phyloP scores from a whole-genome alignment of 2,797 vertebrate genomes.

The Neosalanx taihuensis region DNA sequence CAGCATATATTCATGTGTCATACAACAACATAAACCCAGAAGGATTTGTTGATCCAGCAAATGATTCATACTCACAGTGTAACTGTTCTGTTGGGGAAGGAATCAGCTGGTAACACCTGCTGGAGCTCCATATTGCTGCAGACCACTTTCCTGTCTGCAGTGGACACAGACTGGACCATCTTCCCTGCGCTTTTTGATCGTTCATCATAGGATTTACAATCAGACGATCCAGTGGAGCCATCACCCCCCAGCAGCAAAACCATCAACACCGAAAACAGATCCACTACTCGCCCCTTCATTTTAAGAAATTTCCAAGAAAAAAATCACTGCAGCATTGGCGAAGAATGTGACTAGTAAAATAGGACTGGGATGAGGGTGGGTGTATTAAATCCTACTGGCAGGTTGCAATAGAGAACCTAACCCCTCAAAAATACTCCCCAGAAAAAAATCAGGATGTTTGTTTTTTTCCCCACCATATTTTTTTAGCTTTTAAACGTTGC shows the following conservation, averaged over 20 bases:
- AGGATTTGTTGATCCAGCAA: background rate
- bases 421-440: constrained; percentile 24
- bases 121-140: constrained; percentile 90
- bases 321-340: constrained; percentile 39
- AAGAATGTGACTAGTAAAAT: constrained; percentile 23
- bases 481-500: constrained; percentile 39
- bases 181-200: constrained; percentile 64
- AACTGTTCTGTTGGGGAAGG: constrained; percentile 87
- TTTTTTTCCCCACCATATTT: constrained; percentile 38
- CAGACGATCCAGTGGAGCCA: constrained; percentile 62
- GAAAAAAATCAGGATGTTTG: constrained; percentile 24
- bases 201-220: constrained; percentile 85
- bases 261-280: constrained; percentile 51
- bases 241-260: constrained; percentile 55
- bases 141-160: constrained; percentile 76
- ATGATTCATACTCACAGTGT: constrained; percentile 86
- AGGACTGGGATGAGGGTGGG: constrained; percentile 6
- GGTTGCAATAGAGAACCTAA: background rate
- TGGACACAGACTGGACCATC: constrained; percentile 43
- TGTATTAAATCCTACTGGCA: constrained; percentile 23
- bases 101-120: constrained; percentile 78
- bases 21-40: background rate
- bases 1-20: background rate
- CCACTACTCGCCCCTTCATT: constrained; percentile 57
- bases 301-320: constrained; percentile 30